These are phyloP conservation scores for Arvicanthis niloticus DNA, from an alignment of 2,113 vertebrate species.

Conservation along the genomic window DNA sequence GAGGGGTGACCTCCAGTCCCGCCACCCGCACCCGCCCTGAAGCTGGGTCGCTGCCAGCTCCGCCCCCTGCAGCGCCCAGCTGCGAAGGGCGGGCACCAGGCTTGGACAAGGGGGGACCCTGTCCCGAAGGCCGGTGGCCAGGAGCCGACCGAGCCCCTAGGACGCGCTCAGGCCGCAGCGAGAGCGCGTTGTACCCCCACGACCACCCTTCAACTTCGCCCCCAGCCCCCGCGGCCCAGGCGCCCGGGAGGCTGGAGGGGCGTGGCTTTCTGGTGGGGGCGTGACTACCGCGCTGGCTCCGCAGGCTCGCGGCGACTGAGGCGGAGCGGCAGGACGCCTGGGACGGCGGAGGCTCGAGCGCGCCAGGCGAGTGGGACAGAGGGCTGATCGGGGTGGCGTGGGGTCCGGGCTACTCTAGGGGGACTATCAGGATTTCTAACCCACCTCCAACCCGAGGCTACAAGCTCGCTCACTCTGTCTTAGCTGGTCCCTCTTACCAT, in stretches of 20 bases:
- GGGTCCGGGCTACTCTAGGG: background rate
- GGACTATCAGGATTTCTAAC: conserved; percentile 5
- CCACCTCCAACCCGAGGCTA: background rate
- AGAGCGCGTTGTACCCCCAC: rapidly evolving
- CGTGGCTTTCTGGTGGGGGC: background rate
- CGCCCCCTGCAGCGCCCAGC: conserved; percentile 38
- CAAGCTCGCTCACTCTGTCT: background rate
- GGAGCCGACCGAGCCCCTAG: too few relatives aligned
- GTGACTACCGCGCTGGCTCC: background rate
- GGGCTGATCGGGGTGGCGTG: conserved; percentile 25
- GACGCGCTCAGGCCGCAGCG: background rate
- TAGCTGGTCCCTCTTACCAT: conserved; percentile 10
- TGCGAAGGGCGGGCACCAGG: background rate
- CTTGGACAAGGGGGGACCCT: background rate
- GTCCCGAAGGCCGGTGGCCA: background rate
- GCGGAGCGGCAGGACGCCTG: conserved; percentile 63
- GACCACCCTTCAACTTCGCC: background rate
- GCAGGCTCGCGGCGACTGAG: conserved; percentile 30
- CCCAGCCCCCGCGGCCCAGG: background rate
- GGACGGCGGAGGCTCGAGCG: conserved; percentile 66
- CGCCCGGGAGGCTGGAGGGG: background rate
- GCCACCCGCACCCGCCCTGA: background rate
- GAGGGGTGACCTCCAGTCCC: conserved; percentile 68
- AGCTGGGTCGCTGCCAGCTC: conserved; percentile 43
- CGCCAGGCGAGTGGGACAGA: conserved; percentile 71